phyloP scores from a whole-genome alignment of 1,140 invertebrate species.

The Pseudomyrmex dendroicus region DNA sequence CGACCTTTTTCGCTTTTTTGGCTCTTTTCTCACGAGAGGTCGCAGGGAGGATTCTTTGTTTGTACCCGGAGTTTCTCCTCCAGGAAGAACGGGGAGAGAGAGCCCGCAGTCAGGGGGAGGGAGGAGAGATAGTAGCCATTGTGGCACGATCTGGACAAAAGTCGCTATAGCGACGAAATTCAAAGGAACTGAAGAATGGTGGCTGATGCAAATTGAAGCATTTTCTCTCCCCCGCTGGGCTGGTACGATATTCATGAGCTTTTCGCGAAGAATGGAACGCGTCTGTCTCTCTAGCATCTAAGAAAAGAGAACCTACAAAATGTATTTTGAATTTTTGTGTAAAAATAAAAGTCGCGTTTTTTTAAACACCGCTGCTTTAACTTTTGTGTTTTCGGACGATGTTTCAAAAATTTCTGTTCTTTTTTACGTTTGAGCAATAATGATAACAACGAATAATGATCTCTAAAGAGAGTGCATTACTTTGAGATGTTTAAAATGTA shows the following conservation, averaged over 20 bases:
- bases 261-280: constrained; percentile 50
- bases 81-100: constrained; percentile 70
- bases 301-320: background rate
- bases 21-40: constrained; percentile 74
- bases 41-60: constrained; percentile 79
- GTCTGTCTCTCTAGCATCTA: constrained; percentile 40
- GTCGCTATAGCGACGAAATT: constrained; percentile 82
- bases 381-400: background rate
- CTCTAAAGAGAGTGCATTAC: too few relatives aligned
- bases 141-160: constrained; percentile 82
- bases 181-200: constrained; percentile 81
- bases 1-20: constrained; percentile 79
- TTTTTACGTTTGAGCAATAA: background rate
- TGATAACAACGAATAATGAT: background rate
- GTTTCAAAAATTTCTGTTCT: background rate
- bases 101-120: constrained; percentile 62
- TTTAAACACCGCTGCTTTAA: background rate
- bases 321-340: background rate
- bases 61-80: constrained; percentile 75
- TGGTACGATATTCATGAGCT: constrained; percentile 55
- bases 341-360: background rate
- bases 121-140: constrained; percentile 79
- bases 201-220: constrained; percentile 80
- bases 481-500: too few relatives aligned
- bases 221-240: constrained; percentile 59